Evolutionary conservation across 2,888 invertebrate genomes (phyloP).

Genomic region (Acronicta leporina): DNA sequence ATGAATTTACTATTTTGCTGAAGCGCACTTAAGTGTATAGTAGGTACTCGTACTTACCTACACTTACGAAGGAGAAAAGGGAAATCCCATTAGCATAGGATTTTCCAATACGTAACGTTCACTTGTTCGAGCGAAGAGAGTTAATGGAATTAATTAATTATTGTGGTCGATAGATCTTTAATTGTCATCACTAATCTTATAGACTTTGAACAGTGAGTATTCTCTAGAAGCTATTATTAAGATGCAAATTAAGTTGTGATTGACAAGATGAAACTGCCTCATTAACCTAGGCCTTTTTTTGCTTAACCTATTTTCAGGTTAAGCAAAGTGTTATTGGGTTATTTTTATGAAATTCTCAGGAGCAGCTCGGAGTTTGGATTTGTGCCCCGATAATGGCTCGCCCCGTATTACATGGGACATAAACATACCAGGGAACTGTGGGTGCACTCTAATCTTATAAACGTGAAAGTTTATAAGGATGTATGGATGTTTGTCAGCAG

Average conservation of each 20-base stretch:
- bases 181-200: constrained; percentile 3
- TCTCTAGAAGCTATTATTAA: constrained; percentile 7
- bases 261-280: neutral
- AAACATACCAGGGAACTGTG: no score
- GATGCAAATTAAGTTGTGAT: neutral
- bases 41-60: no score
- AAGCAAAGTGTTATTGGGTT: no score
- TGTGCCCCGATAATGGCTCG: no score
- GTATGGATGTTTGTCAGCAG: no score
- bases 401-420: no score
- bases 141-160: neutral
- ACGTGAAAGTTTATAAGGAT: no score
- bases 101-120: constrained; percentile 35
- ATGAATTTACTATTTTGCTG: constrained; percentile 29
- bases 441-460: no score
- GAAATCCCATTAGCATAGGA: constrained; percentile 39
- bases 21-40: constrained; percentile 1
- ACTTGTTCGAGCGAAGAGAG: neutral
- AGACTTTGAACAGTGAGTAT: neutral
- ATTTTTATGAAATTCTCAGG: no score
- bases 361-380: no score
- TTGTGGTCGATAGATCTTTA: constrained; percentile 13
- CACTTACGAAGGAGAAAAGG: constrained; percentile 45
- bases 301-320: no score
- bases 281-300: no score